A percentile compares a stretch with the other conserved stretches of the same genome.
Conservation (phyloP, 2,113 vertebrate genomes). For the Elgaria multicarinata region DNA sequence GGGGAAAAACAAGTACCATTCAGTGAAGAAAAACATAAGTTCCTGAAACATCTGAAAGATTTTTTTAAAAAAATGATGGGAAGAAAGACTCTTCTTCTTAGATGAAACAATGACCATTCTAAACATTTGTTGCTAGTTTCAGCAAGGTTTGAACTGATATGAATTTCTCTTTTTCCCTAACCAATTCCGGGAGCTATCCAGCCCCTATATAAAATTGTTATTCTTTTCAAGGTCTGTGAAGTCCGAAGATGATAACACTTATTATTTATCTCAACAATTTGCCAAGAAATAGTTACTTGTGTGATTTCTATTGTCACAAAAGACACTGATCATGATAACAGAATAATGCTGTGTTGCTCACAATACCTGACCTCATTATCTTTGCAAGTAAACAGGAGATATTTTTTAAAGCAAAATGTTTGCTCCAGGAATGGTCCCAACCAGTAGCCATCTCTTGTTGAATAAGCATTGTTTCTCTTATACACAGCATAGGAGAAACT, state of each 20-base stretch:
- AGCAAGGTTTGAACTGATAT: constrained; percentile 12
- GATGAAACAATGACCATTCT: background rate
- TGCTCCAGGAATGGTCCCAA: background rate
- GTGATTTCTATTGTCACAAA: background rate
- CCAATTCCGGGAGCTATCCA: background rate
- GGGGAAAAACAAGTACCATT: background rate
- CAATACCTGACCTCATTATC: constrained; percentile 19
- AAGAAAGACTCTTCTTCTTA: background rate
- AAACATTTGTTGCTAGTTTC: background rate
- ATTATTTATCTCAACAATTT: constrained; percentile 9
- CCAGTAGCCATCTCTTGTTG: background rate
- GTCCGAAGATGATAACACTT: background rate
- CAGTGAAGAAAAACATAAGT: background rate
- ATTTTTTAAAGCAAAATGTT: background rate
- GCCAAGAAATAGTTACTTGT: background rate
- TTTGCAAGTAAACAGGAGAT: constrained; percentile 28
- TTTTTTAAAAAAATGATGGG: background rate
- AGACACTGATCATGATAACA: background rate
- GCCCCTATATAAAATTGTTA: background rate
- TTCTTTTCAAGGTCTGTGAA: background rate
- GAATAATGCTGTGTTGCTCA: background rate
- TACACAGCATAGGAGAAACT: background rate
- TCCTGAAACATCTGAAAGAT: background rate
- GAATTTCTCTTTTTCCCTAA: constrained; percentile 6
- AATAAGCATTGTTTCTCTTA: background rate